Base-by-base conservation (phyloP, 2,113 vertebrate species). In the Pyxicephalus adspersus region DNA sequence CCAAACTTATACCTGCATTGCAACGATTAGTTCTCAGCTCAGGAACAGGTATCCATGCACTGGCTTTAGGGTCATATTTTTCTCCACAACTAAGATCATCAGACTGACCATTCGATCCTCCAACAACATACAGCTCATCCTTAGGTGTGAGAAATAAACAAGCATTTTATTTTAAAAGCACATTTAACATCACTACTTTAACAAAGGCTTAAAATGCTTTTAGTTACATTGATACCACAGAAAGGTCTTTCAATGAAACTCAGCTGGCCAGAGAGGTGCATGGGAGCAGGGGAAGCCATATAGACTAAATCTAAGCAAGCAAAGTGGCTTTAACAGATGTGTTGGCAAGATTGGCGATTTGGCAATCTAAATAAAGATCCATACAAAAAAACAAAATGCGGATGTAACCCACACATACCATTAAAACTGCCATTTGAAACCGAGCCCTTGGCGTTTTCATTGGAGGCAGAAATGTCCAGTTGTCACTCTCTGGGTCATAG, bases 351-450 rank as follows among this genome's bases (percentile, higher is more conserved):
- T 34, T 3, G 6, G 3, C 7, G 38, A 38, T 1, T 5, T 38
- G 38, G 3, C n/a, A n/a, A n/a, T n/a, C 38, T 38, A 9, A 5
- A 38, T 38, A 9, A 38, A 38, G 6, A 38, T 38, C 9, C 34
- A 38, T 38, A 38, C 11, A 45, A 45, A 1, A 45, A 9, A 45
- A 45, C 8, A 38, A 45, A 45, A 45, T 13, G 38, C 8, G 11
- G 6, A 45, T 9, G 8, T 29, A 28, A 57, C 22, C 34, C 13
- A 31, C 26, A 86, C 80, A 28, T 90, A 98, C 97, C 97, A 97
- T 98, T 13, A 99, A 88, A 65, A 97, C 96, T 0, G 97, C 96
- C 98, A 99, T 99, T 88, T 99, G 98, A 89, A 99, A 99, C 54
- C 98, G 95, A 72, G 98, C 98, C 88, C 98, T 92, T 0, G 98